These are phyloP conservation scores for Emys orbicularis DNA, from an alignment of 2,797 vertebrate genomes.

Conservation along the genomic window DNA sequence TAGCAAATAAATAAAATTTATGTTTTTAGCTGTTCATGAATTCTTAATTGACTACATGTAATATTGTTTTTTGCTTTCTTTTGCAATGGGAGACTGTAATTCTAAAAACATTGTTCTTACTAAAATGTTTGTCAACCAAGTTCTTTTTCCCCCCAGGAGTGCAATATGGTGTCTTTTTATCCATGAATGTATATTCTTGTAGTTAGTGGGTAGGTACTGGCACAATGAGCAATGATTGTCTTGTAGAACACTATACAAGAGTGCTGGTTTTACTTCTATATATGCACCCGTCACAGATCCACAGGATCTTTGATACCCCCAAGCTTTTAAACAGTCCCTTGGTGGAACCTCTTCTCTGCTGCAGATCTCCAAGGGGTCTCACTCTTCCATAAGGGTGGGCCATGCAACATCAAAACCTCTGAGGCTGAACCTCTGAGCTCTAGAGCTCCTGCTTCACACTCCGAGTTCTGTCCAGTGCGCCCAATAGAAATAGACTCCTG, in stretches of 20 bases:
- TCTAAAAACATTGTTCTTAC: slow-evolving; percentile 1
- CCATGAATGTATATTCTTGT: background rate
- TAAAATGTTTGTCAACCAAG: background rate
- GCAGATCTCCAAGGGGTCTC: background rate
- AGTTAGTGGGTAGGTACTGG: background rate
- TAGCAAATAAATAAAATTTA: slow-evolving; percentile 40
- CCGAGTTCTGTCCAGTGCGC: background rate
- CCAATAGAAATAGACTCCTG: background rate
- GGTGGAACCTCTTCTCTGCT: background rate
- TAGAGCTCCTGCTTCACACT: background rate
- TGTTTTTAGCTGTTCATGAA: slow-evolving; percentile 46
- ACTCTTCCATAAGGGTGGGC: background rate
- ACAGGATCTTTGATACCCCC: background rate
- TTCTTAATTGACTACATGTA: background rate
- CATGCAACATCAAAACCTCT: background rate
- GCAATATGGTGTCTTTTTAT: slow-evolving; percentile 6
- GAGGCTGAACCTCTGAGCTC: background rate
- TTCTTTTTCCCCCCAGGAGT: rapidly evolving
- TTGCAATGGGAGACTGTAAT: background rate
- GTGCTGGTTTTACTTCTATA: background rate
- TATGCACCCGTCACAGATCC: background rate
- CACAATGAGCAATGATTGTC: background rate
- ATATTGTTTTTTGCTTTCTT: slow-evolving; percentile 35
- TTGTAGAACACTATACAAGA: background rate
- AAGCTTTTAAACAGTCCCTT: background rate